A percentile compares a stretch with the other conserved stretches of the same genome.
These are phyloP conservation scores for Agrotis exclamationis DNA, from an alignment of 2,888 invertebrate genomes.

Conservation along the genomic window DNA sequence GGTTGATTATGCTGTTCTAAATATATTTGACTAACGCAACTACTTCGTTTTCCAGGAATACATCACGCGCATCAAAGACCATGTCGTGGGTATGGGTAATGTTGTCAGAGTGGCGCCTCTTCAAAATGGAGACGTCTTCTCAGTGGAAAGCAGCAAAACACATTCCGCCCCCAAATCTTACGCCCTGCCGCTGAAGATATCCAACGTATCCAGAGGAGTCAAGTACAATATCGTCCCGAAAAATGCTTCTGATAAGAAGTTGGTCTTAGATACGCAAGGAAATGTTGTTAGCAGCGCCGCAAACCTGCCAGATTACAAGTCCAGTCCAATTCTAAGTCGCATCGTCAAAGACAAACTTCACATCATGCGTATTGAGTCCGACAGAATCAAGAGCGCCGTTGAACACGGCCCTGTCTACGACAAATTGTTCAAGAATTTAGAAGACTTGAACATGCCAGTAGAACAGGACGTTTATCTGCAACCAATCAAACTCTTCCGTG, in stretches of 20 bases:
- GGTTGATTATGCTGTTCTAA: no score
- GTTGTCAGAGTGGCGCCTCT: constrained; percentile 92
- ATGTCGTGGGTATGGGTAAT: constrained; percentile 94
- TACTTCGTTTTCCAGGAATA: constrained; percentile 82
- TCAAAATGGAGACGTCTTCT: constrained; percentile 86
- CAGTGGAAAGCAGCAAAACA: constrained; percentile 85
- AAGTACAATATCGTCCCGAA: constrained; percentile 89
- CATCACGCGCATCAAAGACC: constrained; percentile 92
- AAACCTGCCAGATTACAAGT: constrained; percentile 87
- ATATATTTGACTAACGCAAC: neutral
- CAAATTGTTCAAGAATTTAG: constrained; percentile 89
- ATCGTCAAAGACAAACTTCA: constrained; percentile 89
- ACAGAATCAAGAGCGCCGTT: constrained; percentile 91
- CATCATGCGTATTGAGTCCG: constrained; percentile 89
- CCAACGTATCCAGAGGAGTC: constrained; percentile 86
- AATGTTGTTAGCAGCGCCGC: constrained; percentile 89
- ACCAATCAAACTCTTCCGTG: constrained; percentile 90
- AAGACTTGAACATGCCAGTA: constrained; percentile 88
- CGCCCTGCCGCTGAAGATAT: constrained; percentile 88
- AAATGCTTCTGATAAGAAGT: constrained; percentile 88
- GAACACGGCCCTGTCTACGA: constrained; percentile 92
- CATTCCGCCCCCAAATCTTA: constrained; percentile 86
- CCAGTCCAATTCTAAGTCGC: constrained; percentile 87
- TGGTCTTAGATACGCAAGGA: constrained; percentile 87
- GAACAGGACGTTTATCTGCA: constrained; percentile 89